Evolutionary conservation across 2,113 vertebrate genomes (phyloP).

Genomic region (Cisticola juncidis): DNA sequence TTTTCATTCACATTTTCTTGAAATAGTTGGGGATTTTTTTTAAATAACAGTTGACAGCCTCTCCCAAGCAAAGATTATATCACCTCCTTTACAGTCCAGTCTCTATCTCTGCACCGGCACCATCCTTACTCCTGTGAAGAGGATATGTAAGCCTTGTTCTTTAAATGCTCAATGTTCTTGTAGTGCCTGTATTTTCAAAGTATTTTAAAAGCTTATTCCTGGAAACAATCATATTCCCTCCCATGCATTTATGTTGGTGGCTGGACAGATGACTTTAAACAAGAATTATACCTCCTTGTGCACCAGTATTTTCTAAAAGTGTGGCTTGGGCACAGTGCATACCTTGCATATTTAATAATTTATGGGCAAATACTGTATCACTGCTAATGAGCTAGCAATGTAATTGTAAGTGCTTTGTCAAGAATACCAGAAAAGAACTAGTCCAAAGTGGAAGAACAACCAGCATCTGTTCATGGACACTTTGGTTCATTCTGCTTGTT

Average conservation of each 20-base stretch:
- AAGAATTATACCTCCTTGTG: background rate
- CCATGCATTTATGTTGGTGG: background rate
- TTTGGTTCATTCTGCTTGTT: background rate
- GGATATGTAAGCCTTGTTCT: background rate
- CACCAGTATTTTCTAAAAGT: background rate
- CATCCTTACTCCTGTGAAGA: background rate
- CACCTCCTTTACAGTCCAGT: background rate
- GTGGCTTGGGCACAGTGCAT: background rate
- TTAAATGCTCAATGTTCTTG: background rate
- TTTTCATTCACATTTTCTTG: background rate
- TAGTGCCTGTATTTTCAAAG: background rate
- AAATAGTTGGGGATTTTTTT: background rate
- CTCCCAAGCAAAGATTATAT: background rate
- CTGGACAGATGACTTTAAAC: background rate
- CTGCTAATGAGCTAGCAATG: background rate
- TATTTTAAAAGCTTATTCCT: background rate
- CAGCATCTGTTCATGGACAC: background rate
- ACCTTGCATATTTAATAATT: background rate
- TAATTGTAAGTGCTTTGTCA: background rate
- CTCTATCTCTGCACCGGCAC: accelerated
- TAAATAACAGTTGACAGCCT: background rate
- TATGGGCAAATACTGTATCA: background rate
- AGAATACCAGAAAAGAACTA: background rate
- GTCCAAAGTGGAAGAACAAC: background rate
- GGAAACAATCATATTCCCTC: background rate